These are phyloP conservation scores for Drosophila subpulchrella DNA, from an alignment of 1,140 invertebrate species.

Conservation along the genomic window DNA sequence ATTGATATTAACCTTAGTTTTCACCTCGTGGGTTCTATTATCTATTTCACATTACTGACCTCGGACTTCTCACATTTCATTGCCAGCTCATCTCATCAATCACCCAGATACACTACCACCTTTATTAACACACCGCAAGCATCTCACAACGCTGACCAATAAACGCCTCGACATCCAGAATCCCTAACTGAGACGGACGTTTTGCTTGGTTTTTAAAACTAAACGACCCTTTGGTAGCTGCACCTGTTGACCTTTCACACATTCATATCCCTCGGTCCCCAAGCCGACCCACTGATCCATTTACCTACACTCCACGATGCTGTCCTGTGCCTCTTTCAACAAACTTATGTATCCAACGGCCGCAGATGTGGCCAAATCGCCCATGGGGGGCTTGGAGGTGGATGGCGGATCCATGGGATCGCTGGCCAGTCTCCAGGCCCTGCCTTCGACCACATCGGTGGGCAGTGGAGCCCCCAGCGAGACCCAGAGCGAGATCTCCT, in stretches of 20 bases:
- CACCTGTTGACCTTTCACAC: constrained; percentile 16
- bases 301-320: constrained; percentile 50
- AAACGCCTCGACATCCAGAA: constrained; percentile 38
- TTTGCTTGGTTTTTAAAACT: constrained; percentile 64
- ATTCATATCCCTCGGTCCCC: constrained; percentile 11
- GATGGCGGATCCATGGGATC: constrained; percentile 19
- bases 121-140: neutral
- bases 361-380: constrained; percentile 49
- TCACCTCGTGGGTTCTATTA: too few species aligned
- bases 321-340: constrained; percentile 79
- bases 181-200: constrained; percentile 44
- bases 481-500: constrained; percentile 82
- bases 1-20: too few species aligned
- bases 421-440: constrained; percentile 38
- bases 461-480: constrained; percentile 78
- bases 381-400: constrained; percentile 36
- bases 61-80: constrained; percentile 1
- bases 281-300: constrained; percentile 13
- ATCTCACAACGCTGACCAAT: constrained; percentile 24
- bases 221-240: constrained; percentile 35
- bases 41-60: neutral
- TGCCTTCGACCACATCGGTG: constrained; percentile 23
- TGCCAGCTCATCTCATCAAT: constrained; percentile 27
- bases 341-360: constrained; percentile 72
- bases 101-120: constrained; percentile 1